Conservation (phyloP, 2,797 vertebrate genomes). For the Pelochelys cantorii region DNA sequence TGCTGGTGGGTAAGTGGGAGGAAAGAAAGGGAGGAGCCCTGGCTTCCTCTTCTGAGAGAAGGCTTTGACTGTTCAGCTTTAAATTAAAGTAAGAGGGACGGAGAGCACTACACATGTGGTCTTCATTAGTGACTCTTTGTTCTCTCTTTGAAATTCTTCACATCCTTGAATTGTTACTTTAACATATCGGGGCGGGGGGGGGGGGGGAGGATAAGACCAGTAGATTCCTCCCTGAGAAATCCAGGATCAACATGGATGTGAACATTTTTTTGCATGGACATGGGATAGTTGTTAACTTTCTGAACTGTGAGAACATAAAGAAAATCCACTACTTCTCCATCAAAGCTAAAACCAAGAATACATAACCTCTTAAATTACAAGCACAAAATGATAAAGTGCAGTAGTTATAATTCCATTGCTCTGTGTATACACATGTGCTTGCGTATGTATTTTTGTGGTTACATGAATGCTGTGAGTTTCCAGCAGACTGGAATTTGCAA, state of each 20-base stretch:
- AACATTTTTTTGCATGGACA: neutral
- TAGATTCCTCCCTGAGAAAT: slow-evolving; percentile 54
- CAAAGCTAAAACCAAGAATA: slow-evolving; percentile 44
- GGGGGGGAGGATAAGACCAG: slow-evolving; percentile 28
- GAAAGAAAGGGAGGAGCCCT: neutral
- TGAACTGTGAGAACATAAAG: slow-evolving; percentile 18
- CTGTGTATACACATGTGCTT: neutral
- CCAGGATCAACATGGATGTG: slow-evolving; percentile 5
- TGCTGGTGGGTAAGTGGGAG: neutral
- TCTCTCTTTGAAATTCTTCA: slow-evolving; percentile 65
- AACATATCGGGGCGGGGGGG: slow-evolving; percentile 55
- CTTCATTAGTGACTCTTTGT: slow-evolving; percentile 56
- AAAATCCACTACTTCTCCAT: neutral
- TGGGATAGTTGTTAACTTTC: slow-evolving; percentile 34
- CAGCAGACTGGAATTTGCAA: slow-evolving; percentile 45
- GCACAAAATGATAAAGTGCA: slow-evolving; percentile 17
- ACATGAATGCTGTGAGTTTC: neutral
- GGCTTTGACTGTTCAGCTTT: slow-evolving; percentile 58
- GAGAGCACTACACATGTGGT: slow-evolving; percentile 42
- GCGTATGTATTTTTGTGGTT: neutral
- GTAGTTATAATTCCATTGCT: slow-evolving; percentile 27
- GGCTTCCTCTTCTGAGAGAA: neutral
- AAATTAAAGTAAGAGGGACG: slow-evolving; percentile 25
- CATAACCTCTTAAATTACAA: slow-evolving; percentile 38
- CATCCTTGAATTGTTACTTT: slow-evolving; percentile 67